Evolutionary conservation across 2,888 invertebrate species (phyloP), one percentile per base, ranked within the genome.

Genomic region (Lithophane semibrunnea): DNA sequence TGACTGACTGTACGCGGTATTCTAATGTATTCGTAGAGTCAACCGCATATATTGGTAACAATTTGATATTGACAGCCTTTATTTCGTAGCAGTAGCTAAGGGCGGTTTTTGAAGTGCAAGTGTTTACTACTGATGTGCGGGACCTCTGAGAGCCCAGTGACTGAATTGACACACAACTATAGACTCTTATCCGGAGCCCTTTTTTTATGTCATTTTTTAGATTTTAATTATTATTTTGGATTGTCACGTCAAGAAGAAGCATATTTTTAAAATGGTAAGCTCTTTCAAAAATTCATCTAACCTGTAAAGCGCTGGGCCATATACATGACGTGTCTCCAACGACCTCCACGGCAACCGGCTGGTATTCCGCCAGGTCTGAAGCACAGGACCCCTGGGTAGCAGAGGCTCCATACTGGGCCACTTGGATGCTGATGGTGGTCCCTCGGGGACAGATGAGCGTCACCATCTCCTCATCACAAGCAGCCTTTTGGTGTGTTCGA

Each of bases 401-500:
- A 1, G 97, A 97, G 52, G 98, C 98, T 21, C 99, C 99, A 91
- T 99, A 99, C 92, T 98, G 98, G n/a, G 99, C 99, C 89, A 98
- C 97, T 89, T 99, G 98, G 88, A 99, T 98, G 90, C 98, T 98
- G 92, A 99, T 99, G 90, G 98, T 98, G 58, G 99, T 99, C 73
- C 99, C 99, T 67, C 98, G 97, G 49, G 99, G 99, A 95, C 99
- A 99, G 92, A 98, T 98, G 83, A 99, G 97, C 69, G 98, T 98
- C 93, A 99, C 98, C 93, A 98, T 97, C 92, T 99, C 98, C 83
- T 98, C 98, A 96, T 99, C 99, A 95, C 99, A 99, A 72, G 99
- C 99, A 69, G 98, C 98, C 86, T 98, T 98, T 93, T 99, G 98
- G 95, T 99, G 99, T 66, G 99, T 99, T 91, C 98, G 97, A 89